Base-by-base conservation (phyloP, 1,140 invertebrate species). In the Atta colombica region DNA sequence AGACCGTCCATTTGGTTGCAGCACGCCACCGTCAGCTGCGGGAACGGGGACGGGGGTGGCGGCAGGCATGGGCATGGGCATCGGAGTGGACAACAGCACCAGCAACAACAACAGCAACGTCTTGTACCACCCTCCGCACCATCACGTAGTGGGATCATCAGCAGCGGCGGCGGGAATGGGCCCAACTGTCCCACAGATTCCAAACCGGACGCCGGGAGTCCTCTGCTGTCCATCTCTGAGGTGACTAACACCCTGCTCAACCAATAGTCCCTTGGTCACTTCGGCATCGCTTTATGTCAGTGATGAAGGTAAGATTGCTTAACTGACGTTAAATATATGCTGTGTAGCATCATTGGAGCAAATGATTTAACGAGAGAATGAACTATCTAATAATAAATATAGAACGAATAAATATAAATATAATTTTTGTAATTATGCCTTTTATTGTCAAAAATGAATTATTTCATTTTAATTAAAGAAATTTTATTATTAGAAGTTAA, bases 161-260 rank as follows among this genome's bases (percentile, higher is more conserved):
- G 91, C 90, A 6, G 92, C 94, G 92, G 92, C 78, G 61, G 85
- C 65, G 88, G 89, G 71, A 90, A 89, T 95, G 94, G 94, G 91
- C 87, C 92, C 95, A 94, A 93, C 93, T 96, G 96, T 93, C 93
- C 91, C 93, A 55, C 95, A 96, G 93, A 96, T 96, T 94, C 96
- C 95, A 96, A 97, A 95, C 95, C 96, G 95, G 97, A 97, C 96
- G 93, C 94, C 94, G 96, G 96, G 95, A 97, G 97, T 97, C 97
- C 97, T 96, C 91, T 98, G 96, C 92, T 97, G 96, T 97, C 97
- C 96, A 97, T 97, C 96, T 97, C 97, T 96, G 97, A 97, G 96
- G 97, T 98, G 96, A 97, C 97, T 93, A 97, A 97, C 96, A 97
- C 97, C 89, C 94, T 97, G 89, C 96, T 97, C 95, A 97, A 97